These are phyloP conservation scores for Chironomus tepperi DNA, from an alignment of 1,140 invertebrate genomes.

Conservation along the genomic window DNA sequence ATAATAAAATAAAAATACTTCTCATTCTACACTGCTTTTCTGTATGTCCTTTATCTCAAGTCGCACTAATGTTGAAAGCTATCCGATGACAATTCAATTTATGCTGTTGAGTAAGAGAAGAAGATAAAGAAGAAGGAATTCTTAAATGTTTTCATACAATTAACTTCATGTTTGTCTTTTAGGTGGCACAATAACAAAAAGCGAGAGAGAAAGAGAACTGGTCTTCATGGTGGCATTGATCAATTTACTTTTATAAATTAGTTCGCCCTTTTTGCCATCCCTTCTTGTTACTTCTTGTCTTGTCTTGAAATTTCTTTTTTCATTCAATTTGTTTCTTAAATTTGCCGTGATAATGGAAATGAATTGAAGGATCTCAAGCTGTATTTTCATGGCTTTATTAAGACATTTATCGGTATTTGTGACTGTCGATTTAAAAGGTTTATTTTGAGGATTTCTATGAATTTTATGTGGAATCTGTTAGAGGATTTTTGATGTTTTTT, in stretches of 20 bases:
- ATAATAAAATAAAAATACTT: too few relatives aligned
- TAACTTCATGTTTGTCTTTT: slow-evolving; percentile 18
- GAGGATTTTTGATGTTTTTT: too few relatives aligned
- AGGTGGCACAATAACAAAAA: slow-evolving; percentile 19
- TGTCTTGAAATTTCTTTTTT: neutral
- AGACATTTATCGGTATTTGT: too few relatives aligned
- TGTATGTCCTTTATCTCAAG: neutral
- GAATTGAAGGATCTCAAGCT: too few relatives aligned
- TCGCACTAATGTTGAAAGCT: neutral
- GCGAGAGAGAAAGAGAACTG: neutral
- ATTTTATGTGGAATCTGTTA: too few relatives aligned
- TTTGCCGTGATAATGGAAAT: neutral
- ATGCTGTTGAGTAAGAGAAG: neutral
- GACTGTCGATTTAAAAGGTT: too few relatives aligned
- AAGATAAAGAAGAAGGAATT: neutral
- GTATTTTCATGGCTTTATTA: too few relatives aligned
- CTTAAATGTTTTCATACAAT: slow-evolving; percentile 23
- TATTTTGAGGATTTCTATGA: too few relatives aligned
- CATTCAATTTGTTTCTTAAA: neutral
- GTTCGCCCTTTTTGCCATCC: neutral
- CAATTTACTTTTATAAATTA: slow-evolving; percentile 7
- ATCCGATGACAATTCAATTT: slow-evolving; percentile 22
- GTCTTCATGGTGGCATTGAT: neutral
- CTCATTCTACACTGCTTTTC: neutral
- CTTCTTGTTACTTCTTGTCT: neutral